Evolutionary conservation across 2,113 vertebrate species (phyloP), one percentile per base, ranked within the genome.

Genomic region (Elaphurus davidianus): DNA sequence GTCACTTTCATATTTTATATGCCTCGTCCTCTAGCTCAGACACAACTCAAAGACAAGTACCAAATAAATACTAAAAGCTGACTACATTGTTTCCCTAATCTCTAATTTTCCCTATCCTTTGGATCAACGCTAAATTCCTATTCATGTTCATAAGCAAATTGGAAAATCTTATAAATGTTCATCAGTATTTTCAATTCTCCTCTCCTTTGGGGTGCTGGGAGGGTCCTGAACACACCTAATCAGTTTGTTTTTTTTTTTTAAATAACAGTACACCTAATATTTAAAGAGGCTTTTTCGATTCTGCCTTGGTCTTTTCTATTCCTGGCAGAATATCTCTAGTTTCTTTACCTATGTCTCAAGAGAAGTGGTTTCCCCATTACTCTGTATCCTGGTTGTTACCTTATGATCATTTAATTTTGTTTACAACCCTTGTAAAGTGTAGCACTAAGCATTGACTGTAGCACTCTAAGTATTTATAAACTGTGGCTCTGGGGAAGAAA

Each of bases 391-490:
- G 8, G 14, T 85, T 92, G 45, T 47, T 96, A 90, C 25, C 28
- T 54, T 90, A 87, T 64, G n/a, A 71, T 52, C 19, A 25, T 95
- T 92, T 96, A 76, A 62, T 94, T 85, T 84, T 82, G n/a, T 92
- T 96, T 95, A 82, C 19, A 64, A 17, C 45, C 28, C 17, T 60
- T 89, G 62, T 67, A 95, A 62, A 95, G 57, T 90, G 6, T 45
- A 79, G 36, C 50, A 90, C 57, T 76, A 50, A 76, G 21, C 13
- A 43, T 19, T 92, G 21, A 87, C 59, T 79, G 19, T 59, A 92
- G 12, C 78, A n/a, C 28, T 96, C 47, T 93, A 76, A 90, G 45
- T 78, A 87, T 92, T 97, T 94, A 92, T 60, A 90, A 95, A 87
- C 64, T 14, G 9, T 90, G 52, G 2, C 57, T 95, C 33, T 85